phyloP scores from a whole-genome alignment of 1,140 invertebrate species.

The Bradysia coprophila region DNA sequence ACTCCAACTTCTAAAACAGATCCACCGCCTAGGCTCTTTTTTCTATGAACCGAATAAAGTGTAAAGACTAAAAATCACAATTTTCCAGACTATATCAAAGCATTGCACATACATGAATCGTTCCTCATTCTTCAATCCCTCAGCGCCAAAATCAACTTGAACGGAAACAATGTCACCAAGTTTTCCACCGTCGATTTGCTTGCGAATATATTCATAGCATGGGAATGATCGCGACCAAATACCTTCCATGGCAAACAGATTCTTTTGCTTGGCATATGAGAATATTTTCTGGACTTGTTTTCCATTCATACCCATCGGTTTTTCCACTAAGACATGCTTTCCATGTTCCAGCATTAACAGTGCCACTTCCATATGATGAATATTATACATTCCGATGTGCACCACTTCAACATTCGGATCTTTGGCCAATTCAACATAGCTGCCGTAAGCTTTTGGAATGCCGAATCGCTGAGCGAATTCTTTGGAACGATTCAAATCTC shows the following conservation, averaged over 20 bases:
- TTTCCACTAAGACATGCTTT: conserved; percentile 72
- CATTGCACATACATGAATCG: conserved; percentile 31
- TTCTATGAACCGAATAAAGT: background rate
- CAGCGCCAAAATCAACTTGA: conserved; percentile 39
- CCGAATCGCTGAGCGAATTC: conserved; percentile 50
- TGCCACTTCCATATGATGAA: conserved; percentile 42
- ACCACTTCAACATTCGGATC: conserved; percentile 61
- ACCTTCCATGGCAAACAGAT: conserved; percentile 64
- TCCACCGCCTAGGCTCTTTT: conserved; percentile 43
- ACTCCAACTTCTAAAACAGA: conserved; percentile 54
- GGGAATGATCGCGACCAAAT: conserved; percentile 58
- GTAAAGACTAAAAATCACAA: background rate
- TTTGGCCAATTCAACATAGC: conserved; percentile 50
- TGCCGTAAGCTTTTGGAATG: conserved; percentile 48
- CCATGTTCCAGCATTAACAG: conserved; percentile 53
- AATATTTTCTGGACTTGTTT: conserved; percentile 44
- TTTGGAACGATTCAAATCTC: conserved; percentile 41
- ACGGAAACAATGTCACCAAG: conserved; percentile 51
- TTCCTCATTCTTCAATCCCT: conserved; percentile 30
- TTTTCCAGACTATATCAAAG: background rate
- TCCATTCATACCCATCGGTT: conserved; percentile 53
- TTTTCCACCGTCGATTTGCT: conserved; percentile 31
- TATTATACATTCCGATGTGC: conserved; percentile 59
- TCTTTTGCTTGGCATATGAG: conserved; percentile 36
- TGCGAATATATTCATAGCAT: conserved; percentile 38